These are phyloP conservation scores for Ondatra zibethicus DNA, from an alignment of 2,113 vertebrate species.

Conservation along the genomic window DNA sequence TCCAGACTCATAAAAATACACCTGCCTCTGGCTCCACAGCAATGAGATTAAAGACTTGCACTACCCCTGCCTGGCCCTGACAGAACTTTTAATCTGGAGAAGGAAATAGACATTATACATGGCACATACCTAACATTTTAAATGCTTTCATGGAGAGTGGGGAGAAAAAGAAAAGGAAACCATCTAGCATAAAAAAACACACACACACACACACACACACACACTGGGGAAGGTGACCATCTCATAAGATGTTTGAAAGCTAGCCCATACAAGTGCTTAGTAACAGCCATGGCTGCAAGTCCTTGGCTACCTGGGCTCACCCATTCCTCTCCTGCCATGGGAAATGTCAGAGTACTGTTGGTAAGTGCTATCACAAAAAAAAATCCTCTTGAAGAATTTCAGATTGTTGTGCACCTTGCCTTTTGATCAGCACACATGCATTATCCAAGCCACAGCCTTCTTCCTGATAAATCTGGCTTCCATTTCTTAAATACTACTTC, in stretches of 20 bases:
- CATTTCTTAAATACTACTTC: not conserved
- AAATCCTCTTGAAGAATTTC: not conserved
- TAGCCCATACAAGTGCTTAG: not conserved
- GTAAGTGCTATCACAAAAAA: not conserved
- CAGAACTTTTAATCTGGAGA: not conserved
- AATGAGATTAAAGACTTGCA: too few relatives aligned
- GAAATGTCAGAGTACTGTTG: not conserved
- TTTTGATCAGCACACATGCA: not conserved
- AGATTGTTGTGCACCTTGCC: not conserved
- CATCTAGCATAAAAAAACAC: not conserved
- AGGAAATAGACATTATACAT: not conserved
- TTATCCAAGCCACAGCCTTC: conserved; percentile 38
- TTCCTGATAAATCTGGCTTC: conserved; percentile 1
- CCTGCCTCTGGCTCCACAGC: too few relatives aligned
- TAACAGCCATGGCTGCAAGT: not conserved
- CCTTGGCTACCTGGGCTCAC: not conserved
- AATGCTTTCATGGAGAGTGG: not conserved
- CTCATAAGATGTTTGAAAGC: not conserved
- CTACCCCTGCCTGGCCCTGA: not conserved
- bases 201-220: too few relatives aligned
- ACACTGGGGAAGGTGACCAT: not conserved
- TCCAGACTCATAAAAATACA: not conserved
- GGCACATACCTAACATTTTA: not conserved
- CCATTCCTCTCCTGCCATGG: not conserved
- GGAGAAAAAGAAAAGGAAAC: not conserved